phyloP scores from a whole-genome alignment of 2,113 vertebrate genomes.

The Gadus macrocephalus region DNA sequence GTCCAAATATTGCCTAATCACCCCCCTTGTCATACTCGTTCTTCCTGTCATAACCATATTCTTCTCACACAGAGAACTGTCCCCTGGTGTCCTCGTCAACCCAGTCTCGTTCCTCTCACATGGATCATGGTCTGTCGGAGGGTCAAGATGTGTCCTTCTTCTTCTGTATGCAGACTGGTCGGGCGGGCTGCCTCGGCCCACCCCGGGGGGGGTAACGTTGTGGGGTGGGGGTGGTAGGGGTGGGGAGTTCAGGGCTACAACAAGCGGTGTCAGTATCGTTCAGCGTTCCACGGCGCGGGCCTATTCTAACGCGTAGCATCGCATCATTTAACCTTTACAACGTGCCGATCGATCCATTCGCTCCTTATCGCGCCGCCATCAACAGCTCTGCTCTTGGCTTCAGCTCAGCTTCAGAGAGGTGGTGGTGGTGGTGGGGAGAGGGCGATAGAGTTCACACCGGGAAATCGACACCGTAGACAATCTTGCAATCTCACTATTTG shows the following conservation, averaged over 20 bases:
- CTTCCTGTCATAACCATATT: no score
- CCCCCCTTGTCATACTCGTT: no score
- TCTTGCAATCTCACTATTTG: constrained; percentile 27
- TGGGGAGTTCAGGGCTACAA: background rate
- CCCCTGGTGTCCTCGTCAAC: no score
- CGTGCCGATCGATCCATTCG: constrained; percentile 74
- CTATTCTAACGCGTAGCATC: constrained; percentile 72
- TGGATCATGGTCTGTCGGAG: no score
- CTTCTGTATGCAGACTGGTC: no score
- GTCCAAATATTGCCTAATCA: no score
- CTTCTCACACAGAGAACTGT: no score
- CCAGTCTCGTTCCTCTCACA: no score
- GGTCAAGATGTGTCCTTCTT: no score
- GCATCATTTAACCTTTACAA: constrained; percentile 84
- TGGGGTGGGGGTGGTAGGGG: no score
- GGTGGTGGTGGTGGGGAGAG: background rate
- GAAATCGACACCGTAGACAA: constrained; percentile 44
- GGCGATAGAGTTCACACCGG: constrained; percentile 54
- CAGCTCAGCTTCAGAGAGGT: constrained; percentile 52
- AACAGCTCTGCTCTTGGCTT: constrained; percentile 58
- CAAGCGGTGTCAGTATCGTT: constrained; percentile 66
- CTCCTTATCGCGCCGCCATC: constrained; percentile 70
- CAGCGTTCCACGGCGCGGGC: constrained; percentile 54
- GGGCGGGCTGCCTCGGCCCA: no score
- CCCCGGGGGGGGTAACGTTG: no score